Base-by-base conservation (phyloP, 2,888 invertebrate genomes). In the Sipha maydis region DNA sequence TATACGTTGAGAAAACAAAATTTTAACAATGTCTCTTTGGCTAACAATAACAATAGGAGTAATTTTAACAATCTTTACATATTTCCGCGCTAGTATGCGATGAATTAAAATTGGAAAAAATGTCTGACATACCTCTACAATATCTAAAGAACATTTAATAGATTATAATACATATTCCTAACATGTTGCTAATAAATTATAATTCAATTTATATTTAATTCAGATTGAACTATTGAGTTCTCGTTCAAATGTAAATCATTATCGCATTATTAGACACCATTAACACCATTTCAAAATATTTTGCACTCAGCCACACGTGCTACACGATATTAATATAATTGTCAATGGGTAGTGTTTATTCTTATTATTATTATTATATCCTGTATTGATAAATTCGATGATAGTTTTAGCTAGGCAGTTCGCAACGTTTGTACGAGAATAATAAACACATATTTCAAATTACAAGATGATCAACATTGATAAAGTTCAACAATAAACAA, bases 1-100 rank as follows among this genome's bases (percentile, higher is more conserved):
- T 41, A 41, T 7, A 9, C 41, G 19, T 19, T 4, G 28, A 11
- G 1, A 28, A 9, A 41, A 67, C 41, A 41, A 67, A 0, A 80
- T 80, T 67, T 80, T 80, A 80, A 80, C 80, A 67, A 80, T 80
- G 80, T 80, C 41, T 41, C 41, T 80, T 80, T 80, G 41, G 41
- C 38, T 67, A 67, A 38, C 80, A 41, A 80, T 80, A 41, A 34
- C 38, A 80, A 80, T 67, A 17, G 28, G 77, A 78, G 54, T 25
- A 34, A 38, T 80, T 80, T 80, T 38, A 19, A 61, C 34, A 80
- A 67, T n/a, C 25, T 8, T 25, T 25, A 61, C 61, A 67, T 61
- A 8, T 38, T 80, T 56, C 25, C 34, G 54, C 54, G 25, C 34
- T 56, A 56, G 78, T 56, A 34, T 34, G 34, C 56, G 56, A 54